These are phyloP conservation scores for Amphiprion clarkii DNA, from an alignment of 2,797 vertebrate species.

Conservation along the genomic window DNA sequence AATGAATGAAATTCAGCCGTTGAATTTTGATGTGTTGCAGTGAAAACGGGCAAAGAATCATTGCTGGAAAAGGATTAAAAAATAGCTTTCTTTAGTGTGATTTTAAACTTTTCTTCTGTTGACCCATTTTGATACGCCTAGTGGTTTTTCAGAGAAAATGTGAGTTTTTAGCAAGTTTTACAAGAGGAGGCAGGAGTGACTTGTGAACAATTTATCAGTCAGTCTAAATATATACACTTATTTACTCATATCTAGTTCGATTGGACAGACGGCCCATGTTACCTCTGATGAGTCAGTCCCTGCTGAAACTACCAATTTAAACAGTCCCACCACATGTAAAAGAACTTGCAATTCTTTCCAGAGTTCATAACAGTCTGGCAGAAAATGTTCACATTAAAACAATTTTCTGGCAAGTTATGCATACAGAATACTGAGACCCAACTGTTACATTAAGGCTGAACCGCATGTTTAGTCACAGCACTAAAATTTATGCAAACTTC, in stretches of 20 bases:
- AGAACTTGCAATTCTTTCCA: neutral
- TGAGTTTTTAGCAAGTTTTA: too few species aligned
- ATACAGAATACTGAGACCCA: neutral
- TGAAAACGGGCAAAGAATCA: constrained; percentile 15
- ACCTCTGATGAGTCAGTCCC: constrained; percentile 6
- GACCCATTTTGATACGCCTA: too few species aligned
- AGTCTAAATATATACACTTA: neutral
- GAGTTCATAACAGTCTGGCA: neutral
- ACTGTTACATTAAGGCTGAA: neutral
- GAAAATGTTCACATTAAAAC: constrained; percentile 2
- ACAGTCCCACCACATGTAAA: neutral
- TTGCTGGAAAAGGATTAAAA: neutral
- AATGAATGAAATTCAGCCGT: constrained; percentile 34
- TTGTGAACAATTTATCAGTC: neutral
- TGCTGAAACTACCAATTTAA: neutral
- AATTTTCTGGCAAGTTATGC: neutral
- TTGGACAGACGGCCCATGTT: neutral
- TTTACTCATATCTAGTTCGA: too few species aligned
- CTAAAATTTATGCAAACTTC: constrained; percentile 4
- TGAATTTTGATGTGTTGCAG: constrained; percentile 42
- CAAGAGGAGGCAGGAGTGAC: neutral
- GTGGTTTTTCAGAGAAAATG: too few species aligned
- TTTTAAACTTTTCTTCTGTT: constrained; percentile 1
- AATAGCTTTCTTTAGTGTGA: neutral
- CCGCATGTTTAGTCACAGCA: neutral